A percentile compares a stretch with the other conserved stretches of the same genome.
These are phyloP conservation scores for Crotalus viridis DNA, from an alignment of 2,113 vertebrate genomes.

Conservation along the genomic window DNA sequence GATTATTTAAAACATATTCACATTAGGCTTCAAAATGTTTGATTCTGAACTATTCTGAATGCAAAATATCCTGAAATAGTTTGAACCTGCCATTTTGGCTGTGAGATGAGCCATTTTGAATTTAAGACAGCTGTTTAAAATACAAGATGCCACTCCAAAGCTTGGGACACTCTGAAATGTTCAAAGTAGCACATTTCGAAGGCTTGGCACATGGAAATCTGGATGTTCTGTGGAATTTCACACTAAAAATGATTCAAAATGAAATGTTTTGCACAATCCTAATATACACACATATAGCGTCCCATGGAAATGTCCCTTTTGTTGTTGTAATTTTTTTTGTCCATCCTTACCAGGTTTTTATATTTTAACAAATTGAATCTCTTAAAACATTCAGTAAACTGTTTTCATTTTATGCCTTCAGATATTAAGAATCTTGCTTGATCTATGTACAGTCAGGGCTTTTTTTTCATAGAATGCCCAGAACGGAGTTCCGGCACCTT, in stretches of 20 bases:
- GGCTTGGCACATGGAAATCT: neutral
- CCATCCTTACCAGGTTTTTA: constrained; percentile 21
- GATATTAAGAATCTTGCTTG: neutral
- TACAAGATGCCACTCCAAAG: neutral
- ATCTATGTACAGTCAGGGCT: neutral
- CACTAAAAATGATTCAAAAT: neutral
- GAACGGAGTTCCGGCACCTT: too few species aligned
- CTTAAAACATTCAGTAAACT: neutral
- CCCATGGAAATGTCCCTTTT: constrained; percentile 48
- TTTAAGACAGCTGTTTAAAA: neutral
- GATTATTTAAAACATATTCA: constrained; percentile 8
- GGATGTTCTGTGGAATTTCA: neutral
- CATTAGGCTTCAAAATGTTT: neutral
- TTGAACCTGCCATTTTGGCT: neutral
- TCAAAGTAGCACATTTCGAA: neutral
- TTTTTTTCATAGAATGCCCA: too few species aligned
- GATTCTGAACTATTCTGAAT: neutral
- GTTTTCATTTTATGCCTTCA: constrained; percentile 16
- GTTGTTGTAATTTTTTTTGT: constrained; percentile 28
- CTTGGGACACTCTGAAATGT: neutral
- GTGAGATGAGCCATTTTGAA: neutral
- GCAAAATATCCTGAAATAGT: neutral
- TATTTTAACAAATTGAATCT: constrained; percentile 35
- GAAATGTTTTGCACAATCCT: neutral
- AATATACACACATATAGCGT: neutral